Conservation (phyloP, 1,140 invertebrate genomes). For the Drosophila sulfurigaster region DNA sequence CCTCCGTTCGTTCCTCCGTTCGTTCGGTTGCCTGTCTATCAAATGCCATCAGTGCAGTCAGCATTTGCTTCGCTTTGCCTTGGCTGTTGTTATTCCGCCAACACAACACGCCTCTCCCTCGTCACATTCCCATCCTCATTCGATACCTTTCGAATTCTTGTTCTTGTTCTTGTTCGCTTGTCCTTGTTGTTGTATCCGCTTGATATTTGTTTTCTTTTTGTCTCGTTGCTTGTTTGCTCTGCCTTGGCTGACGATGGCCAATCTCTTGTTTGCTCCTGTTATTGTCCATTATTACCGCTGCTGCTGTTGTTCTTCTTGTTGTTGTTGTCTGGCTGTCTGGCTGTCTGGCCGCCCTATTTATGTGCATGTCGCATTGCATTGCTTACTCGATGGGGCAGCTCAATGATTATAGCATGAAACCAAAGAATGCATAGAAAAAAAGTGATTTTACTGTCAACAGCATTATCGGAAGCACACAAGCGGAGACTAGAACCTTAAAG, state of each 20-base stretch:
- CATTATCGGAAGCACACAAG: too few relatives aligned
- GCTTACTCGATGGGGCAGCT: slow-evolving; percentile 63
- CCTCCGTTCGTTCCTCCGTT: too few relatives aligned
- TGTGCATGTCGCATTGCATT: slow-evolving; percentile 55
- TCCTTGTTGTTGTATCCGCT: slow-evolving; percentile 34
- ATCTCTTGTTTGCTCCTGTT: slow-evolving; percentile 14
- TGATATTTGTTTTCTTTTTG: slow-evolving; percentile 59
- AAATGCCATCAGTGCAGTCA: slow-evolving; percentile 42
- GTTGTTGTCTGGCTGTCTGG: slow-evolving; percentile 12
- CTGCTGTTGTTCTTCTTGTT: background rate
- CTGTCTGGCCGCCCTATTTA: slow-evolving; percentile 52
- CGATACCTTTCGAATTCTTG: background rate
- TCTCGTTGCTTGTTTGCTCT: slow-evolving; percentile 62
- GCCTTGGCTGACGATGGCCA: slow-evolving; percentile 40
- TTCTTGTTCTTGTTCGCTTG: slow-evolving; percentile 22
- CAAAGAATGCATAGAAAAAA: too few relatives aligned
- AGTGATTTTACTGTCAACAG: too few relatives aligned
- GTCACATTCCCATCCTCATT: background rate
- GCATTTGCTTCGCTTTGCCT: slow-evolving; percentile 8
- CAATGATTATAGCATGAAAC: slow-evolving; percentile 56
- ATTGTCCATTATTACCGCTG: slow-evolving; percentile 4
- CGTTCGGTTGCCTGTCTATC: slow-evolving; percentile 50
- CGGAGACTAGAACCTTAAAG: too few relatives aligned
- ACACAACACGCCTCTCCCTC: background rate
- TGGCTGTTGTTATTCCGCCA: slow-evolving; percentile 17